Base-by-base conservation (phyloP, 2,797 vertebrate species). In the Nannoperca obscura region DNA sequence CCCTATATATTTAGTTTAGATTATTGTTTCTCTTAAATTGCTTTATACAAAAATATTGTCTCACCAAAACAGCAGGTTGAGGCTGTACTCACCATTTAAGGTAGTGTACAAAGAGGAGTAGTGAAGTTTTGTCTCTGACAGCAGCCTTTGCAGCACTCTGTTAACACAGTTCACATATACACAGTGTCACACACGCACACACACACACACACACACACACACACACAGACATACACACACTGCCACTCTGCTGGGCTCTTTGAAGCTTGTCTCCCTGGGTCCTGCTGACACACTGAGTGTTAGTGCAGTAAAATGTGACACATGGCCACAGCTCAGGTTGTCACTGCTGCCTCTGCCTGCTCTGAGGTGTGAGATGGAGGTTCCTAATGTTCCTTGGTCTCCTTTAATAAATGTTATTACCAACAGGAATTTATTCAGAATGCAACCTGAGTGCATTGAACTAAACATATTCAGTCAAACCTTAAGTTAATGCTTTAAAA, bases 241-340 rank as follows among this genome's bases (percentile, higher is more conserved):
- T 67, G 42, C 49, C 30, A 50, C 50, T 71, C 40, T 53, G 24
- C 66, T 42, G 7, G 3, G 38, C 44, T 79, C 84, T 90, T 89
- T 93, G 80, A 89, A 87, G 81, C 34, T 10, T 71, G 71, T 80
- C 80, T 86, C 88, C 85, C 83, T 86, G 84, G 72, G 49, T 71
- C 36, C 73, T 61, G 71, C 46, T 78, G 62, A 58, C 82, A 77
- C 76, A 54, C 66, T 47, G 68, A 68, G 81, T 82, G 80, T 85
- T 68, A 78, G 68, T 24, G 83, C 82, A 80, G 82, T 89, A 87
- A 93, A 91, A 90, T 72, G 75, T 76, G 90, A 88, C 90, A 86
- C 83, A 80, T 90, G 81, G 77, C 81, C 76, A 68, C 75, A 76
- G 72, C 73, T 87, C 72, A 80, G 71, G 58, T 60, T 71, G 53